Base-by-base conservation (phyloP, 2,113 vertebrate species). In the Leucosticte australis region DNA sequence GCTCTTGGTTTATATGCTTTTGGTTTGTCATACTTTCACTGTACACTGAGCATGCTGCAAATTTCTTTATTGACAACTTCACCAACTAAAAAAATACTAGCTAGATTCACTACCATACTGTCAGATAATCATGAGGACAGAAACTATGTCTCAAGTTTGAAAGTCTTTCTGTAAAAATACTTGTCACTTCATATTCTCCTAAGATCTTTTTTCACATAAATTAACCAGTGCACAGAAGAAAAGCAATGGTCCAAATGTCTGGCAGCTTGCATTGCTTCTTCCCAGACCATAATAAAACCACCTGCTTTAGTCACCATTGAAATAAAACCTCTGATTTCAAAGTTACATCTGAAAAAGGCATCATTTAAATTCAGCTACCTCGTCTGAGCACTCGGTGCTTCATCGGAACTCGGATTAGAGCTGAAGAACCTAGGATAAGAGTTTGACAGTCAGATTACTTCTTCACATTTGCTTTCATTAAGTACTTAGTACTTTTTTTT, bases 371-470 rank as follows among this genome's bases (percentile, higher is more conserved):
- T 68, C 35, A 73, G n/a, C 68, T 96, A 96, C 97, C 94, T 94
- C 17, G 42, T 81, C 15, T 81, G 57, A 86, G 81, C 17, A 50
- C 57, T 88, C 90, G 68, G 73, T 33, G 56, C 65, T 68, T 74
- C 83, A 77, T 17, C 2, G 10, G 46, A 89, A 30, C 44, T 74
- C 4, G 50, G 56, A 75, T 19, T 31, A 75, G 39, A 67, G 47
- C 83, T 39, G 92, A 35, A 81, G 39, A 5, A 96, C 82, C 96
- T 96, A 96, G 55, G 49, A 88, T 31, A 89, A 97, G 6, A 96
- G 60, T 89, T 68, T 41, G 31, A 94, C 63, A 95, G 64, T 95
- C 65, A 97, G 77, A 89, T 41, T 26, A 65, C 27, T 69, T 13
- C 33, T 42, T 65, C 42, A 53, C 33, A 42, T 15, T 47, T 79